phyloP scores from a whole-genome alignment of 2,113 vertebrate species.

The Nibea albiflora region DNA sequence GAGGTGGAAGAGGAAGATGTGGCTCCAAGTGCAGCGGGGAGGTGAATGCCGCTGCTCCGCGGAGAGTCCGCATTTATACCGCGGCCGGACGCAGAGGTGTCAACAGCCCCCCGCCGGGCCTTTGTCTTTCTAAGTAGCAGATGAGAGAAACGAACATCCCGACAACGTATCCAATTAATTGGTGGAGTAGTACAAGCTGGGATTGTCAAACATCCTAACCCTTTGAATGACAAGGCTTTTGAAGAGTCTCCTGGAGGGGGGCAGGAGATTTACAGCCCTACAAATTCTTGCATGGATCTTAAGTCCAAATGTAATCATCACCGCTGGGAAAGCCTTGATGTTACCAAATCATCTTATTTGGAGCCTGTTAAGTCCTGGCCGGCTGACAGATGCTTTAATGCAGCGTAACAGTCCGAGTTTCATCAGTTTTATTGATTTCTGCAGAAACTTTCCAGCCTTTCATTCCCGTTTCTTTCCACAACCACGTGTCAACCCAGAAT shows the following conservation, averaged over 20 bases:
- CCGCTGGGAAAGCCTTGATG: conserved; percentile 85
- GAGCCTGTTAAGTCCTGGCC: conserved; percentile 74
- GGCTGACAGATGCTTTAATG: conserved; percentile 74
- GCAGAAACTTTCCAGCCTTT: neutral
- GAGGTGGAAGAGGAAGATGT: conserved; percentile 17
- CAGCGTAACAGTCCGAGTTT: conserved; percentile 75
- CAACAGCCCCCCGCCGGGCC: conserved; percentile 75
- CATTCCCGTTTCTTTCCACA: neutral
- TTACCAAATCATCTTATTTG: conserved; percentile 84
- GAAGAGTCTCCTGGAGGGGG: conserved; percentile 63
- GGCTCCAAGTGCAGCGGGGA: conserved; percentile 38
- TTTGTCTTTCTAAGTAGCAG: conserved; percentile 85
- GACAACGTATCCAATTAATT: conserved; percentile 88
- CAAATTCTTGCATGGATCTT: conserved; percentile 86
- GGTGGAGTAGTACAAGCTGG: conserved; percentile 85
- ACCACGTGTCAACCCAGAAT: conserved; percentile 36
- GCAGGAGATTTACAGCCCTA: conserved; percentile 75
- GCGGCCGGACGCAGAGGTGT: conserved; percentile 77
- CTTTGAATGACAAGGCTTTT: conserved; percentile 84
- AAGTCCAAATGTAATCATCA: conserved; percentile 83
- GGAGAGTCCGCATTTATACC: conserved; percentile 76
- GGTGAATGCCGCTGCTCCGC: conserved; percentile 53
- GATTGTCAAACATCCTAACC: conserved; percentile 86
- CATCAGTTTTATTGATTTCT: no score
- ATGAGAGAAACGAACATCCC: conserved; percentile 85